phyloP scores from a whole-genome alignment of 2,888 invertebrate genomes.

The Serrognathus titanus region DNA sequence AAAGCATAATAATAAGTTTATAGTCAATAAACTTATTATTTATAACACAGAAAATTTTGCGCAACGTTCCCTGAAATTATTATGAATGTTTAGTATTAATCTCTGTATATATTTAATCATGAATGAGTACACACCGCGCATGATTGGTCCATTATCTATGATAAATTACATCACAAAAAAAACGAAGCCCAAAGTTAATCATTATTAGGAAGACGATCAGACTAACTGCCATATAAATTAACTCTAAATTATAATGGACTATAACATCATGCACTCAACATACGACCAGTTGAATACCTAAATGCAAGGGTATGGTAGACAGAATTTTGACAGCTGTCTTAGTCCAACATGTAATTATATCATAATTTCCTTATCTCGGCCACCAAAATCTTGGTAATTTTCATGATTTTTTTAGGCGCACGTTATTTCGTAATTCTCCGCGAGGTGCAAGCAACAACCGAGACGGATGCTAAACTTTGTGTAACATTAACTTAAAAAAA shows the following conservation, averaged over 20 bases:
- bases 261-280: background rate
- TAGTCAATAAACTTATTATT: no score
- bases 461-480: background rate
- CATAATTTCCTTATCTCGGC: conserved; percentile 6
- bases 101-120: no score
- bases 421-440: background rate
- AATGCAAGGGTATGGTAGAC: conserved; percentile 12
- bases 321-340: conserved; percentile 16
- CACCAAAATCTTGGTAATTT: conserved; percentile 8
- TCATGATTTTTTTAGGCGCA: background rate
- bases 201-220: background rate
- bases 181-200: no score
- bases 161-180: no score
- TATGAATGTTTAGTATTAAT: no score
- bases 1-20: no score
- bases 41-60: no score
- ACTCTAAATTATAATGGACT: background rate
- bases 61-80: no score
- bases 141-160: no score
- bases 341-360: conserved; percentile 10
- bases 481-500: no score
- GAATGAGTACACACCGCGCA: no score
- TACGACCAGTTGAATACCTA: conserved; percentile 5
- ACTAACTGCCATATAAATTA: background rate
- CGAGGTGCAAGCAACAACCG: background rate